Conservation (phyloP, 2,113 vertebrate genomes). For the Stictonetta naevosa region DNA sequence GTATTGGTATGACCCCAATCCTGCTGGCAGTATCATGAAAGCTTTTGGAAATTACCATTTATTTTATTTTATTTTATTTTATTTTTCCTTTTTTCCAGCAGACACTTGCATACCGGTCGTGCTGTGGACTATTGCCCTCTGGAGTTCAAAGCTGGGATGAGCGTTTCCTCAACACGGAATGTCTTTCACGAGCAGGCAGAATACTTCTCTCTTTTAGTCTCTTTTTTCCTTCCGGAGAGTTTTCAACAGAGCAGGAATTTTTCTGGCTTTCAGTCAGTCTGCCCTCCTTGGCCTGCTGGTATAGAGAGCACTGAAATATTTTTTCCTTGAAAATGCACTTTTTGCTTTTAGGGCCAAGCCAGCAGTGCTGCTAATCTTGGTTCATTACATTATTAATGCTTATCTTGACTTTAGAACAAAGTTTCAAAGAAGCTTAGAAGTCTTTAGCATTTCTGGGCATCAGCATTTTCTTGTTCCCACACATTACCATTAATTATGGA, state of each 20-base stretch:
- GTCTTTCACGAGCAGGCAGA: background rate
- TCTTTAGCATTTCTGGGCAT: slow-evolving; percentile 38
- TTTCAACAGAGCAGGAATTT: background rate
- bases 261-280: background rate
- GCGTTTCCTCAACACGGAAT: background rate
- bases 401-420: slow-evolving; percentile 61
- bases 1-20: background rate
- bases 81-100: background rate
- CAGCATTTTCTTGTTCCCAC: slow-evolving; percentile 32
- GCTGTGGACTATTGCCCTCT: slow-evolving; percentile 66
- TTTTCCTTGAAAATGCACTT: slow-evolving; percentile 5
- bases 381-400: slow-evolving; percentile 63
- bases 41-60: rapidly evolving
- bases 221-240: background rate
- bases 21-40: background rate
- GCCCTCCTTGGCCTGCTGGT: background rate
- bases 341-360: slow-evolving; percentile 28
- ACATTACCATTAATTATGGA: background rate
- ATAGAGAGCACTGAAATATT: background rate
- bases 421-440: slow-evolving; percentile 60
- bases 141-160: slow-evolving; percentile 37
- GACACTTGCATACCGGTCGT: rapidly evolving
- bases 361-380: slow-evolving; percentile 59
- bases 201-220: background rate
- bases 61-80: no score